These are phyloP conservation scores for Xestia sexstrigata DNA, from an alignment of 2,888 invertebrate species.

Conservation along the genomic window DNA sequence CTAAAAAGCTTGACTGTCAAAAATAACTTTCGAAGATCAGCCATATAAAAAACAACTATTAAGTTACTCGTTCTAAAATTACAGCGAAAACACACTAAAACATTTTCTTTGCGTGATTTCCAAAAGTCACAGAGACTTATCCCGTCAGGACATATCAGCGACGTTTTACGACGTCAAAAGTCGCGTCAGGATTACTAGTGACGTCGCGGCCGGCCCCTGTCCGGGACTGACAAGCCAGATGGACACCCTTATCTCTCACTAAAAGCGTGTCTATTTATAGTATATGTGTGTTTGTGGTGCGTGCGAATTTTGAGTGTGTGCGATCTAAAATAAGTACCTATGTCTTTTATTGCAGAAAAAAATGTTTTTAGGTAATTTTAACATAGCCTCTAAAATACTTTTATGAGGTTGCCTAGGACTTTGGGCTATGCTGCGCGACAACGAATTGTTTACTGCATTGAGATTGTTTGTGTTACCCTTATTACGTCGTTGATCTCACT, in stretches of 20 bases:
- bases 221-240: constrained; percentile 68
- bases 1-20: not conserved
- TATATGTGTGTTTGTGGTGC: constrained; percentile 24
- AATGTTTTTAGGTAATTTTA: not conserved
- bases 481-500: not conserved
- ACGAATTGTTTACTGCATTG: not conserved
- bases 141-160: constrained; percentile 71
- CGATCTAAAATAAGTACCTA: no score
- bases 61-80: constrained; percentile 25
- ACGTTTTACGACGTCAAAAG: constrained; percentile 71
- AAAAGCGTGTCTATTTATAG: constrained; percentile 66
- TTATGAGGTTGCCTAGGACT: not conserved
- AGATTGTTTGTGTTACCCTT: not conserved
- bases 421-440: not conserved
- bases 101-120: constrained; percentile 65
- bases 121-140: constrained; percentile 69
- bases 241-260: constrained; percentile 72
- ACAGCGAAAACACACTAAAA: constrained; percentile 56
- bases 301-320: constrained; percentile 12
- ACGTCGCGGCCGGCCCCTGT: constrained; percentile 69
- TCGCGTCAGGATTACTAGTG: constrained; percentile 72
- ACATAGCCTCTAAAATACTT: not conserved
- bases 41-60: not conserved
- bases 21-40: not conserved
- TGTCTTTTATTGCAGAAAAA: no score